Base-by-base conservation (phyloP, 1,140 invertebrate genomes). In the Drosophila trapezifrons region DNA sequence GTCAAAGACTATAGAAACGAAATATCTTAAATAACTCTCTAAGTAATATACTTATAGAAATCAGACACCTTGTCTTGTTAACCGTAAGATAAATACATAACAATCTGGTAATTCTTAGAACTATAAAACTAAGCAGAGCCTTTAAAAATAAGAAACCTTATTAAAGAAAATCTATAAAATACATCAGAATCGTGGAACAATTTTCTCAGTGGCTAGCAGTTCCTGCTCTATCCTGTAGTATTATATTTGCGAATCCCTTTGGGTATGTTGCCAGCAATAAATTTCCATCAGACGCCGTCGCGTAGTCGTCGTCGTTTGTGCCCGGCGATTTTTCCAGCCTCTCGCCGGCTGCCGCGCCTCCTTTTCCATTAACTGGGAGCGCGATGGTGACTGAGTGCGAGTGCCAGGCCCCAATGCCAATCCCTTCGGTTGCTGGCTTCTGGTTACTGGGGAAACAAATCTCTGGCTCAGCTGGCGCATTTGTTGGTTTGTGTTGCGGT, bases 161-260 rank as follows among this genome's bases (percentile, higher is more conserved):
- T n/a, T n/a, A n/a, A n/a, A n/a, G 15, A 20, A 37, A 37, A 10
- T 52, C 6, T 20, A 3, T 35, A 20, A 6, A 20, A n/a, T 10
- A 37, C 7, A 15, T 5, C 5, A 10, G 15, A 22, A n/a, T 37
- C 18, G 7, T 1, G 10, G 0, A n/a, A 37, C 2, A 15, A 42
- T 43, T 60, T 64, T 60, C 37, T 64, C 62, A 69, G 65, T 69
- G 62, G 4, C 17, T 8, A 15, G 22, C 42, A n/a, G 60, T 13
- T 22, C 5, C 55, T 25, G 45, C 43, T 69, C 42, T 59, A 66
- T 60, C 51, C 65, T 80, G 62, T 84, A 72, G 84, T 80, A 89
- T 89, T 83, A 87, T 84, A 87, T 87, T 89, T 89, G 83, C 67
- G 84, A 89, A 87, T 87, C 84, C 84, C 84, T 89, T 84, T 87